Evolutionary conservation across 1,140 invertebrate species (phyloP).

Genomic region (Lerema accius): DNA sequence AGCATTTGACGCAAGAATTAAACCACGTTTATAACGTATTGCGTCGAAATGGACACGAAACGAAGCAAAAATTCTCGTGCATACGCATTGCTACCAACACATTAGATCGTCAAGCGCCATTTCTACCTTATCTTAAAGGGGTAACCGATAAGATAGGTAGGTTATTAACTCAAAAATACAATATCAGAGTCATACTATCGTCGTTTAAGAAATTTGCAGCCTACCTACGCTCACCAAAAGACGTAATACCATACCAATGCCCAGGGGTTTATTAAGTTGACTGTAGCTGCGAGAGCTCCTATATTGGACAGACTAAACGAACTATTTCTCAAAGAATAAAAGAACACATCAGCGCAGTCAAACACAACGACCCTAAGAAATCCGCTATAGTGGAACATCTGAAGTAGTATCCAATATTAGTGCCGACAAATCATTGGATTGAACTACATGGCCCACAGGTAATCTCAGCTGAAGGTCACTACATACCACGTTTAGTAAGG

Average conservation of each 20-base stretch:
- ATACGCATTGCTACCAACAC: too few species aligned
- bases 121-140: background rate
- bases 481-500: background rate
- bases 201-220: background rate
- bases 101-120: too few species aligned
- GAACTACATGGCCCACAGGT: background rate
- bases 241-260: background rate
- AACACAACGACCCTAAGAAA: constrained; percentile 2
- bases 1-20: too few species aligned
- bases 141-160: background rate
- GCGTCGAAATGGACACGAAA: too few species aligned
- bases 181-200: background rate
- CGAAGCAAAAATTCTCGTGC: too few species aligned
- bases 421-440: background rate
- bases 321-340: constrained; percentile 6
- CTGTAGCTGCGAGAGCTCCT: constrained; percentile 8
- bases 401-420: too few species aligned
- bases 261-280: constrained; percentile 3
- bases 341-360: constrained; percentile 13
- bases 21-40: too few species aligned
- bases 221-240: background rate
- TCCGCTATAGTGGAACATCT: background rate
- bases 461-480: background rate
- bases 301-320: constrained; percentile 12
- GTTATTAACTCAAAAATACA: background rate